Evolutionary conservation across 2,797 vertebrate genomes (phyloP).

Genomic region (Lepus oiostolus): DNA sequence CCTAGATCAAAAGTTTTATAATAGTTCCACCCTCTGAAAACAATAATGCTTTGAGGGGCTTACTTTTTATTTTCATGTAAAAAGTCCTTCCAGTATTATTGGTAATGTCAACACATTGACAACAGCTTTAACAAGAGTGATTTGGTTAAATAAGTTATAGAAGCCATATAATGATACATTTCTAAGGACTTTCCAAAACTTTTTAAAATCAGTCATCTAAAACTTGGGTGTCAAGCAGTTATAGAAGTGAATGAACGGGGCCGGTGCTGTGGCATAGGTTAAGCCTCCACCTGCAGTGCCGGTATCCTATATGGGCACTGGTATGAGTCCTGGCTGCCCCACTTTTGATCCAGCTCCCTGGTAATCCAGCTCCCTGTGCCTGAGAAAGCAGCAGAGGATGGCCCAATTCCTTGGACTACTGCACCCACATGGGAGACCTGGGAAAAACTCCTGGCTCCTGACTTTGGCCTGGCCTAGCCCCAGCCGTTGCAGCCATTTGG

Average conservation of each 20-base stretch:
- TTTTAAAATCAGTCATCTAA: background rate
- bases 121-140: background rate
- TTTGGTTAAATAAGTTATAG: background rate
- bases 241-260: background rate
- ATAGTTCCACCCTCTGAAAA: background rate
- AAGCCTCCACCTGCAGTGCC: too few relatives aligned
- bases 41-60: conserved; percentile 3
- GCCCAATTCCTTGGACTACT: too few relatives aligned
- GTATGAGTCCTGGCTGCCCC: too few relatives aligned
- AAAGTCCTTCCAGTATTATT: background rate
- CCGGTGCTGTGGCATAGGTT: too few relatives aligned
- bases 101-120: background rate
- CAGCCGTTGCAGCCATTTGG: too few relatives aligned
- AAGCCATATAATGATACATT: background rate
- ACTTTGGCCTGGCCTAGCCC: too few relatives aligned
- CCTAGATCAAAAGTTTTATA: background rate
- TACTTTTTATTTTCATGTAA: background rate
- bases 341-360: too few relatives aligned
- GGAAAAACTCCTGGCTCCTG: too few relatives aligned
- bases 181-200: conserved; percentile 6
- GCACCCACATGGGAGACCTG: too few relatives aligned
- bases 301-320: too few relatives aligned
- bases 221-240: background rate
- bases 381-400: too few relatives aligned
- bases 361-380: too few relatives aligned